Conservation (phyloP, 1,140 invertebrate genomes). For the Hyles vespertilio region DNA sequence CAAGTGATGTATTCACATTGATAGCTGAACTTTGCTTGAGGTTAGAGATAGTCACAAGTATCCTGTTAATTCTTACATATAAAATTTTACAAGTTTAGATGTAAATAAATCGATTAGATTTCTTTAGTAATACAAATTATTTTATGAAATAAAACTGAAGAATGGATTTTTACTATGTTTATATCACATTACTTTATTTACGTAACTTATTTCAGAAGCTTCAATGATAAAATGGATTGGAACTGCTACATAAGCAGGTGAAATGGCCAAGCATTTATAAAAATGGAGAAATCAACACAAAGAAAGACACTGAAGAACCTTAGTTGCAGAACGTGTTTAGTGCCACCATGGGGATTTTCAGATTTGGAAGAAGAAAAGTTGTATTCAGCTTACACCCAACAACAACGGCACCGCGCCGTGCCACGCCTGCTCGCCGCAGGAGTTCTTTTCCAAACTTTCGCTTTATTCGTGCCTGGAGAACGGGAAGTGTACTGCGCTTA, state of each 20-base stretch:
- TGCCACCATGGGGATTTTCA: conserved; percentile 63
- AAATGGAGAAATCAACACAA: conserved; percentile 56
- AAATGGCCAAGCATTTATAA: conserved; percentile 19
- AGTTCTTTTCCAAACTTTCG: conserved; percentile 81
- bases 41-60: no score
- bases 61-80: no score
- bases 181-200: neutral
- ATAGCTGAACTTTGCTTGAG: no score
- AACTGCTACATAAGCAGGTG: neutral
- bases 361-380: conserved; percentile 82
- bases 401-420: conserved; percentile 86
- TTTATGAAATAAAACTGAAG: no score
- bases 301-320: conserved; percentile 35
- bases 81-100: no score
- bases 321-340: conserved; percentile 39
- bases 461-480: conserved; percentile 77
- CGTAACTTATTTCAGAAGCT: no score
- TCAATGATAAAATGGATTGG: no score
- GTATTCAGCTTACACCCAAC: conserved; percentile 85
- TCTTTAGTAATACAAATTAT: no score
- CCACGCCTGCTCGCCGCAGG: conserved; percentile 84
- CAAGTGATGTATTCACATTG: no score
- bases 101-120: no score
- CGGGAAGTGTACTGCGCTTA: conserved; percentile 70
- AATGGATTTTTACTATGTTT: no score